Evolutionary conservation across 2,113 vertebrate species (phyloP).

Genomic region (Calypte anna): DNA sequence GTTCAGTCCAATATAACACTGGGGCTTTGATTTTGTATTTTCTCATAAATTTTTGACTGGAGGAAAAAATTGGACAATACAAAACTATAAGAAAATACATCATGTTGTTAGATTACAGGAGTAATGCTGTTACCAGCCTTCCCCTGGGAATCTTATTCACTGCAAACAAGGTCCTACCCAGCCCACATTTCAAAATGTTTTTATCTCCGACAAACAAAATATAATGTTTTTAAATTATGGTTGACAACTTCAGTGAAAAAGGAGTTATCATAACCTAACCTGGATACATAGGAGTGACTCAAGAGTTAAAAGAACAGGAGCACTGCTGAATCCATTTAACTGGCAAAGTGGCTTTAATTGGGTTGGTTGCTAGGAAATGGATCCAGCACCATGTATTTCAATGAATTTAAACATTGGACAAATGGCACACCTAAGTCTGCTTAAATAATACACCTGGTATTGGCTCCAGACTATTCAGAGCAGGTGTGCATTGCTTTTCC

Average conservation of each 20-base stretch:
- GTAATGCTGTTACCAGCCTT: neutral
- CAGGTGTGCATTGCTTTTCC: neutral
- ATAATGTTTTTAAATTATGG: neutral
- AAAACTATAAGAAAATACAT: neutral
- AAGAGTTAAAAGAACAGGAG: slow-evolving; percentile 15
- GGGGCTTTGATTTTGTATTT: slow-evolving; percentile 21
- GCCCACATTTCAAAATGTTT: neutral
- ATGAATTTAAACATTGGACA: slow-evolving; percentile 6
- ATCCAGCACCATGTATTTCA: neutral
- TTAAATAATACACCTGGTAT: neutral
- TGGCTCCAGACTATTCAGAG: neutral
- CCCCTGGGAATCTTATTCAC: neutral
- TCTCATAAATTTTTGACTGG: neutral
- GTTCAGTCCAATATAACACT: neutral
- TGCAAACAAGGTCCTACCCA: neutral
- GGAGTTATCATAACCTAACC: neutral
- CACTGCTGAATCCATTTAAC: slow-evolving; percentile 38
- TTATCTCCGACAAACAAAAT: neutral
- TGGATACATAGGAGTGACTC: neutral
- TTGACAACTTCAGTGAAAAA: neutral
- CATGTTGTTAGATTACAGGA: neutral
- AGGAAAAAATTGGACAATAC: neutral
- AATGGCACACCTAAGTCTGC: slow-evolving; percentile 36
- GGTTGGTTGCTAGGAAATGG: slow-evolving; percentile 74
- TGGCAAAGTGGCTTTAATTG: slow-evolving; percentile 73